These are phyloP conservation scores for Syndactyla subalaris DNA, from an alignment of 2,797 vertebrate genomes.

Conservation along the genomic window DNA sequence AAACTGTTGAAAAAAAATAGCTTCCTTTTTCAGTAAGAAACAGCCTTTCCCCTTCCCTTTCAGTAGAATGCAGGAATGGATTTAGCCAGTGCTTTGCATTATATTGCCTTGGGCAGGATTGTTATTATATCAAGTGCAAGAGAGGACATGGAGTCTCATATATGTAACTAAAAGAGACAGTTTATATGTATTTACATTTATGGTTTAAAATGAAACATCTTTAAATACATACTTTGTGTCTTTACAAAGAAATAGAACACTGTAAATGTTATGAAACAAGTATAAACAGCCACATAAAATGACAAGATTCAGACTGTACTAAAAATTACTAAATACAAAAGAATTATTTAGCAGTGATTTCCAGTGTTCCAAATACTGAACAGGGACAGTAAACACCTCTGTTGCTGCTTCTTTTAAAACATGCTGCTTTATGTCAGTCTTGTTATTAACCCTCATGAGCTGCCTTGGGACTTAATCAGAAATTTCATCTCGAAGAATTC, in stretches of 20 bases:
- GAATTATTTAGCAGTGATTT: background rate
- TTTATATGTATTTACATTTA: background rate
- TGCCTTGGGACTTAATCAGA: background rate
- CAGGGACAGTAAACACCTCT: background rate
- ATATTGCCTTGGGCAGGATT: background rate
- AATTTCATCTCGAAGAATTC: background rate
- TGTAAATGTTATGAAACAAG: background rate
- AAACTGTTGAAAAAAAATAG: background rate
- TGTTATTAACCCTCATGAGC: background rate
- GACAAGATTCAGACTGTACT: background rate
- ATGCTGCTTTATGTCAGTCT: background rate
- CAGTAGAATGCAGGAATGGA: background rate
- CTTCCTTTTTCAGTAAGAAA: background rate
- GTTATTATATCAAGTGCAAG: background rate
- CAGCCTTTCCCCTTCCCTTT: background rate
- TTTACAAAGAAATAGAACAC: background rate
- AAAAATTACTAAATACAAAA: fast-evolving
- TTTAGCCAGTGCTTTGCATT: background rate
- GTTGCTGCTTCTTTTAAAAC: background rate
- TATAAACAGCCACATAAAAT: background rate
- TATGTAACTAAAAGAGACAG: background rate
- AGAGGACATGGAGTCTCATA: background rate
- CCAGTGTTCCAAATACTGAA: background rate
- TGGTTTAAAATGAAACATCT: background rate
- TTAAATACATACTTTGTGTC: background rate